Conservation (phyloP, 2,113 vertebrate species). For the Orthonyx spaldingii region DNA sequence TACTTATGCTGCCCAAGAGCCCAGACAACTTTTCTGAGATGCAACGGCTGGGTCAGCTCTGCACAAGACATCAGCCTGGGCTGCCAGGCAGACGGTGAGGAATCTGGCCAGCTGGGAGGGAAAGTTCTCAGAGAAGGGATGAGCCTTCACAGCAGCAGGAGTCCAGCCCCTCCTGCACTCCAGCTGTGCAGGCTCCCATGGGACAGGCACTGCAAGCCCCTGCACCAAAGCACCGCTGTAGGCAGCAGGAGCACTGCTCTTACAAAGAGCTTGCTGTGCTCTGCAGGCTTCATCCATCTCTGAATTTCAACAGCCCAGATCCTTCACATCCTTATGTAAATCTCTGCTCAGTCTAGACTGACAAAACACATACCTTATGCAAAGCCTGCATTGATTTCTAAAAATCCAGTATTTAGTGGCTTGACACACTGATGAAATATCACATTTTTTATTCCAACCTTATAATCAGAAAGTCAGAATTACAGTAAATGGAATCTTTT, state of each 20-base stretch:
- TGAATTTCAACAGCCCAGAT: not conserved
- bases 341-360: not conserved
- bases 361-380: not conserved
- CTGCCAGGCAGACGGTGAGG: not conserved
- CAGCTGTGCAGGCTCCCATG: not conserved
- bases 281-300: not conserved
- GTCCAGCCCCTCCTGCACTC: rapidly evolving
- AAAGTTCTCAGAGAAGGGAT: not conserved
- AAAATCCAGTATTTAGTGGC: not conserved
- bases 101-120: not conserved
- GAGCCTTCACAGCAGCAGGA: not conserved
- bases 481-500: constrained; percentile 33
- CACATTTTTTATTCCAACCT: constrained; percentile 23
- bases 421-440: constrained; percentile 29
- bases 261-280: not conserved
- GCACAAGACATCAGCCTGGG: not conserved
- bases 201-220: not conserved
- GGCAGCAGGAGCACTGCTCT: not conserved
- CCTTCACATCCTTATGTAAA: not conserved
- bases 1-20: not conserved
- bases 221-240: too few relatives aligned
- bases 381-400: not conserved
- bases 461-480: constrained; percentile 37
- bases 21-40: not conserved
- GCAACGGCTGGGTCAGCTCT: not conserved